Base-by-base conservation (phyloP, 2,797 vertebrate genomes). In the Periophthalmus magnuspinnatus region DNA sequence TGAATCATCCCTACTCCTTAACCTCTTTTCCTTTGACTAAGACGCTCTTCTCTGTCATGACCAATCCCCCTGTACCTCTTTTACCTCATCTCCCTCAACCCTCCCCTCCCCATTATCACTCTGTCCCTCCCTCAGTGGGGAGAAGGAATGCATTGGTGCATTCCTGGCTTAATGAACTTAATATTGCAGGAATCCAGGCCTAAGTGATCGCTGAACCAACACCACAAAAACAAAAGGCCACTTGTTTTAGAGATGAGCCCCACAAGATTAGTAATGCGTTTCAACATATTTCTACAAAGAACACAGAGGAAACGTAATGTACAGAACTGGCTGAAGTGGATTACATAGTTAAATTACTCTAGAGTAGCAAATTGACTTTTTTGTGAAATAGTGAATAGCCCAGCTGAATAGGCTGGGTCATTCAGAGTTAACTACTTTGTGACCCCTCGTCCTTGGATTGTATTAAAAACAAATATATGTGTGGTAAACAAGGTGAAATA, bases 141-240 rank as follows among this genome's bases (percentile, higher is more conserved):
- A 78, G 57, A 72, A 93, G 91, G 94, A 95, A 96, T 94, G 93
- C 86, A 81, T 84, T 54, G 17, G 79, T 84, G 84, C 94, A 96
- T 96, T 95, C 95, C 93, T 86, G 86, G 88, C 93, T 95, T 95
- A 96, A 95, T 95, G 91, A 96, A 96, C 91, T 93, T 93, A 95
- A 95, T 95, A 95, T 93, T 91, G 86, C 90, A 88, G 92, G 92
- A 95, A 95, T 95, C 89, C 85, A 78, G 90, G 88, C 86, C 88
- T 85, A 83, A 88, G 86, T 89, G 90, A 90, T 93, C 85, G 88
- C 79, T 67, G 81, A 88, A 92, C 93, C 90, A 86, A 91, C 88
- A 89, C 91, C 84, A 84, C 86, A 92, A 92, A 95, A 94, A 94
- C 92, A 95, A 93, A 93, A 91, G 92, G 76, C 71, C 81, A 75